Base-by-base conservation (phyloP, 2,113 vertebrate species). In the Recurvirostra avosetta region DNA sequence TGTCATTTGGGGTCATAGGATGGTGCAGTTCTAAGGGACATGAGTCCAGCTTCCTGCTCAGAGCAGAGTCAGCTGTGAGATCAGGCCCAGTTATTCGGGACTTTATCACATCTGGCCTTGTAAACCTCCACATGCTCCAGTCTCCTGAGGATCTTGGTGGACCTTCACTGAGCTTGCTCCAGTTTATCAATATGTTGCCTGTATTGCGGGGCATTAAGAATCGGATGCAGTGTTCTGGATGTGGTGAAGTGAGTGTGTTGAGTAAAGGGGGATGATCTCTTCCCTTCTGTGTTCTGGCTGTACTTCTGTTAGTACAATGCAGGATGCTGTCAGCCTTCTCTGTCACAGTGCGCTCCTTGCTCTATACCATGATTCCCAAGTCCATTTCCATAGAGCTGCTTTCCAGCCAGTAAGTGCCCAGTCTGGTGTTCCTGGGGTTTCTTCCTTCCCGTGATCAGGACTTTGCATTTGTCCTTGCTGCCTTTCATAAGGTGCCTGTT, bases 401-500 rank as follows among this genome's bases (percentile, higher is more conserved):
- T 15, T 68, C 34, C 53, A 67, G 49, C 6, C 50, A 50, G 8
- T 16, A 29, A 8, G 21, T 36, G 68, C 62, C 30, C 29, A 8
- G 18, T 14, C 59, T 50, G 14, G 6, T 61, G 23, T 45, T 73
- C 65, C 43, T 12, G 8, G 32, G 40, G 1, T 55, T 56, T 63
- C 20, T 36, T 77, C 25, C 49, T 73, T 22, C 49, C n/a, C 5
- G 2, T 0, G 3, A 1, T 52, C 25, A 71, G 50, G 76, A 5
- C 15, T 70, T 50, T 71, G 19, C 32, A 5, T 59, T 38, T 65
- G 43, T 81, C 55, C 38, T 45, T 45, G 49, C 29, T 73, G 53
- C 5, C 1, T 63, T 68, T 74, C 9, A 2, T 7, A 21, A 22
- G 38, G 23, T 53, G 12, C 41, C 45, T 15, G 9, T 56, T 83